These are phyloP conservation scores for Spisula subtruncata DNA, from an alignment of 2,888 invertebrate species.

Conservation along the genomic window DNA sequence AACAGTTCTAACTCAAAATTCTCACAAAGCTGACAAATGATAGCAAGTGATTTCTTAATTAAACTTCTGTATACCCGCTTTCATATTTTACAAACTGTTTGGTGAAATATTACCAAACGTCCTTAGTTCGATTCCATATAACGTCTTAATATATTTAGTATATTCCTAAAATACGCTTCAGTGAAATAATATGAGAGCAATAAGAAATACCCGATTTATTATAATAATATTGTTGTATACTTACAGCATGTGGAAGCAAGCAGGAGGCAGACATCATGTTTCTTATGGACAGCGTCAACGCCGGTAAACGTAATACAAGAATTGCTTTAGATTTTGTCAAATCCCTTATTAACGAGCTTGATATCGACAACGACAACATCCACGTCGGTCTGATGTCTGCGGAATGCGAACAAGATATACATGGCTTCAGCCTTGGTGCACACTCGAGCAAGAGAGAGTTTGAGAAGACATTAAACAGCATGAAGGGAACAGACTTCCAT, in stretches of 20 bases:
- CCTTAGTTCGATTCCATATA: too few species aligned
- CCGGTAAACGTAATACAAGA: constrained; percentile 80
- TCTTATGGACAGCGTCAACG: constrained; percentile 81
- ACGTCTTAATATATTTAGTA: too few species aligned
- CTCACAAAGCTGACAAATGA: too few species aligned
- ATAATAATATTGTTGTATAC: too few species aligned
- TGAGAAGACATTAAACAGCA: constrained; percentile 65
- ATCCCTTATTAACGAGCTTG: constrained; percentile 74
- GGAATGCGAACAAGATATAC: constrained; percentile 73
- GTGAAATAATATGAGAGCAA: too few species aligned
- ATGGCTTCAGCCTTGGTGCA: constrained; percentile 71
- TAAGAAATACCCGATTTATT: too few species aligned
- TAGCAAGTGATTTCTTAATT: too few species aligned
- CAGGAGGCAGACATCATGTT: constrained; percentile 84
- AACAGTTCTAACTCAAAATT: too few species aligned
- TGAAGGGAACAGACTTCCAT: constrained; percentile 74
- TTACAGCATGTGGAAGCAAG: constrained; percentile 79
- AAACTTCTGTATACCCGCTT: too few species aligned
- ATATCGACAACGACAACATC: constrained; percentile 79
- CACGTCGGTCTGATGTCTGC: constrained; percentile 82
- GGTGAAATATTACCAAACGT: too few species aligned
- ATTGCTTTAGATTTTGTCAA: constrained; percentile 79
- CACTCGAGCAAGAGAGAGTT: constrained; percentile 64
- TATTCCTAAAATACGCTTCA: too few species aligned
- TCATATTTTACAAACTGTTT: too few species aligned